These are phyloP conservation scores for Diceros bicornis DNA, from an alignment of 2,797 vertebrate genomes.

Conservation along the genomic window DNA sequence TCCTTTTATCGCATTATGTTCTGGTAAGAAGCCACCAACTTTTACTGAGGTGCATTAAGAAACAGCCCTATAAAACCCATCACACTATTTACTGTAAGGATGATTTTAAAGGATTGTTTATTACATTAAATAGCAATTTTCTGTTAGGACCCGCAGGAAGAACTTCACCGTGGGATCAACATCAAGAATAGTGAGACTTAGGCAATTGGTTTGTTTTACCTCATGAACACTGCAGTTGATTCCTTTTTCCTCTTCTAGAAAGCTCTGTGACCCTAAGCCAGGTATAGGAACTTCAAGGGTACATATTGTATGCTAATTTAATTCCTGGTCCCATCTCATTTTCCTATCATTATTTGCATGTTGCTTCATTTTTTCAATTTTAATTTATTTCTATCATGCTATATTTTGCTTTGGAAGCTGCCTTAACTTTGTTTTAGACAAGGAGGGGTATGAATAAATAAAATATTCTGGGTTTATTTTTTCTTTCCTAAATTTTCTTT, in stretches of 20 bases:
- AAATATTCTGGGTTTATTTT: not conserved
- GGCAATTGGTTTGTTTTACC: not conserved
- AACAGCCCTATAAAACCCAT: conserved; percentile 64
- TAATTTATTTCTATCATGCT: conserved; percentile 34
- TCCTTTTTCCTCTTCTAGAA: not conserved
- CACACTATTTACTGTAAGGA: conserved; percentile 44
- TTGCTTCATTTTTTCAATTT: not conserved
- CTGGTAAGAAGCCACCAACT: conserved; percentile 49
- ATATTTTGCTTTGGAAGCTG: conserved; percentile 29
- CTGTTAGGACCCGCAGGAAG: conserved; percentile 13
- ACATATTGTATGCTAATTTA: not conserved
- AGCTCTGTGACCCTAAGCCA: not conserved
- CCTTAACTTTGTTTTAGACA: not conserved
- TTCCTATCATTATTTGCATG: conserved; percentile 37
- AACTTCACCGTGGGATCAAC: not conserved
- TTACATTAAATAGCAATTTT: conserved; percentile 62
- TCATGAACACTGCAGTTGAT: not conserved
- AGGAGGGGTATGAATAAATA: not conserved
- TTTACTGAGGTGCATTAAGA: conserved; percentile 64
- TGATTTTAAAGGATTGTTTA: conserved; percentile 21
- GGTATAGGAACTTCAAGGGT: not conserved
- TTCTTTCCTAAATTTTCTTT: not conserved
- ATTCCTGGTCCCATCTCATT: not conserved
- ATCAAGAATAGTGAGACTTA: not conserved
- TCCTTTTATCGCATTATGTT: conserved; percentile 57